A percentile compares a stretch with the other conserved stretches of the same genome.
phyloP scores from a whole-genome alignment of 2,888 invertebrate species.

The Drosophila austrosaltans region DNA sequence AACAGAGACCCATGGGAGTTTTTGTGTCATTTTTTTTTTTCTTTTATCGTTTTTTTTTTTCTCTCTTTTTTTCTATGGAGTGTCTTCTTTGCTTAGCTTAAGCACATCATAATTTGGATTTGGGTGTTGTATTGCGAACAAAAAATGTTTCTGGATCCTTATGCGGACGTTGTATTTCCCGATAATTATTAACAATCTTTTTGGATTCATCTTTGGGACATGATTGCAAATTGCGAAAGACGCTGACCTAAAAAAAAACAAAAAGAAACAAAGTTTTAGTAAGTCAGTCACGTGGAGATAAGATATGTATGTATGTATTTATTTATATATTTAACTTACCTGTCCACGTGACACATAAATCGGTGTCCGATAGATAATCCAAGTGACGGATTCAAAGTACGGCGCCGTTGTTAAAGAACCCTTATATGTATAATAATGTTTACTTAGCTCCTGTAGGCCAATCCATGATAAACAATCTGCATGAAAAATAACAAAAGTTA shows the following conservation, averaged over 20 bases:
- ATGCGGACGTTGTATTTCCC: constrained; percentile 82
- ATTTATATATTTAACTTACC: constrained; percentile 81
- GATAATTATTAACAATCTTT: constrained; percentile 83
- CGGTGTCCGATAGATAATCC: constrained; percentile 89
- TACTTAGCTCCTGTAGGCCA: constrained; percentile 87
- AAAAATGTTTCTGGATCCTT: constrained; percentile 83
- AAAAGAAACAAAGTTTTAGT: not conserved
- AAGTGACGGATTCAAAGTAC: constrained; percentile 89
- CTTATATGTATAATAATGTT: constrained; percentile 89
- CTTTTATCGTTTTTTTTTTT: not conserved
- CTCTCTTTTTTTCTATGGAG: too few relatives aligned
- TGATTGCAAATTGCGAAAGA: constrained; percentile 83
- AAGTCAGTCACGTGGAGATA: not conserved
- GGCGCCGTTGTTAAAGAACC: constrained; percentile 90
- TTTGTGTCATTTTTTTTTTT: constrained; percentile 15
- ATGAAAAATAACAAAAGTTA: constrained; percentile 9
- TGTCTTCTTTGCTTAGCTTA: not conserved
- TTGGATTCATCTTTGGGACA: constrained; percentile 83
- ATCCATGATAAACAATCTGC: constrained; percentile 89
- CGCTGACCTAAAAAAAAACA: constrained; percentile 76
- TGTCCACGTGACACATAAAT: constrained; percentile 88
- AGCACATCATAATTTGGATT: constrained; percentile 83
- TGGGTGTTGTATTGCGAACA: constrained; percentile 82
- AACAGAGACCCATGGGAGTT: constrained; percentile 21
- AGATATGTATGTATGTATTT: not conserved